Conservation (phyloP, 2,113 vertebrate species). For the Solenodon paradoxus region DNA sequence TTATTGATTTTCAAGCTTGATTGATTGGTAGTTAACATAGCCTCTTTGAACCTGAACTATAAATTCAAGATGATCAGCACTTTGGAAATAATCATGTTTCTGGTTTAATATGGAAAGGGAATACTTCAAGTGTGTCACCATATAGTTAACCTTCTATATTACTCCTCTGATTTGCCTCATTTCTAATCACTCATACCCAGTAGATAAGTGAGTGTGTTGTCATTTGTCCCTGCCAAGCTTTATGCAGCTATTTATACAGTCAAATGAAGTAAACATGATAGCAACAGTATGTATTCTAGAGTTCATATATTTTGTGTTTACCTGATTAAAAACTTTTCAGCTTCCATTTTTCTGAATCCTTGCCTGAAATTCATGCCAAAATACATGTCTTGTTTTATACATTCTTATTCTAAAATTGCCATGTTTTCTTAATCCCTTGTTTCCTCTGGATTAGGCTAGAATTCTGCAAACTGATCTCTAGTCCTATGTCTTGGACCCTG, state of each 20-base stretch:
- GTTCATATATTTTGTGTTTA: not conserved
- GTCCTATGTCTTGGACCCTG: not conserved
- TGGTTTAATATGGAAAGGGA: not conserved
- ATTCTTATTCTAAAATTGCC: not conserved
- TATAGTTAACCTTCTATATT: not conserved
- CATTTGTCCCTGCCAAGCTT: not conserved
- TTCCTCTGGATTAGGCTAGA: not conserved
- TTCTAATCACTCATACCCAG: not conserved
- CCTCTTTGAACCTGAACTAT: not conserved
- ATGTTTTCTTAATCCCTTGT: not conserved
- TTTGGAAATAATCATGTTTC: slow-evolving; percentile 17
- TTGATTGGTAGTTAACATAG: not conserved
- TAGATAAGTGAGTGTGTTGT: not conserved
- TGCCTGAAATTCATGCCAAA: not conserved
- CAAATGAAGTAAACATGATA: not conserved
- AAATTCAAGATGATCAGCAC: slow-evolving; percentile 38
- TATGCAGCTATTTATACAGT: not conserved
- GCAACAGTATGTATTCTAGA: not conserved
- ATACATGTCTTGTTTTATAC: not conserved
- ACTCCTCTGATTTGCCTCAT: not conserved
- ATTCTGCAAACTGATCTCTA: not conserved
- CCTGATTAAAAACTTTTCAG: not conserved
- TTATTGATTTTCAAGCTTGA: slow-evolving; percentile 15
- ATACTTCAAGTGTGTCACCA: not conserved
- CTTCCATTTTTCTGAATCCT: not conserved